phyloP scores from a whole-genome alignment of 2,888 invertebrate species.

The Reticulitermes lucifugus region DNA sequence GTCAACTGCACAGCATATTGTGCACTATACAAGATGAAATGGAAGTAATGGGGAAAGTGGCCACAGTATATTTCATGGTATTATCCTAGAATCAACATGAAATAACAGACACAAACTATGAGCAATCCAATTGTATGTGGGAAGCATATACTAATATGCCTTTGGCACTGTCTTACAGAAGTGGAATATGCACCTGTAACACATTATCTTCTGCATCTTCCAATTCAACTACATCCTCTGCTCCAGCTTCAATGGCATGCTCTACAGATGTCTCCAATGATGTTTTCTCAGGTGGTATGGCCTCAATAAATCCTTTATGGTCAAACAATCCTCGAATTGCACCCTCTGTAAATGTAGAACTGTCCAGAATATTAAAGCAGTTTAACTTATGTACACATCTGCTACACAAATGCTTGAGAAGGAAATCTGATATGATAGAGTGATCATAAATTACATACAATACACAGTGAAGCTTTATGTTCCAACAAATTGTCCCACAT shows the following conservation, averaged over 20 bases:
- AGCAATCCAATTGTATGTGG: too few relatives aligned
- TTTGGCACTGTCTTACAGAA: not conserved
- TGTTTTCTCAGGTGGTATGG: slow-evolving; percentile 61
- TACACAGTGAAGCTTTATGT: too few relatives aligned
- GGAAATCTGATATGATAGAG: not conserved
- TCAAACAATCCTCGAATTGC: slow-evolving; percentile 63
- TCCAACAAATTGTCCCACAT: too few relatives aligned
- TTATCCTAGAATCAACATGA: too few relatives aligned
- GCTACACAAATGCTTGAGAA: too few relatives aligned
- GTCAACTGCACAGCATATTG: too few relatives aligned
- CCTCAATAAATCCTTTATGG: slow-evolving; percentile 71
- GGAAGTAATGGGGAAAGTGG: too few relatives aligned
- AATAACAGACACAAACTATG: too few relatives aligned
- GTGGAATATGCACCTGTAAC: not conserved
- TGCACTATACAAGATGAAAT: too few relatives aligned
- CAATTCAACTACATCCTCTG: slow-evolving; percentile 73
- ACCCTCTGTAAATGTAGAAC: slow-evolving; percentile 29
- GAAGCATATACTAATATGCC: too few relatives aligned
- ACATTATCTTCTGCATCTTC: slow-evolving; percentile 61
- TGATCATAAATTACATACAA: not conserved
- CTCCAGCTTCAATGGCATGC: slow-evolving; percentile 76
- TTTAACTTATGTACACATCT: too few relatives aligned
- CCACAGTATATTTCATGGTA: too few relatives aligned
- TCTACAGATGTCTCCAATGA: slow-evolving; percentile 70
- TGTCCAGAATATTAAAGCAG: not conserved